Evolutionary conservation across 2,797 vertebrate species (phyloP).

Genomic region (Pantherophis alleghaniensis): DNA sequence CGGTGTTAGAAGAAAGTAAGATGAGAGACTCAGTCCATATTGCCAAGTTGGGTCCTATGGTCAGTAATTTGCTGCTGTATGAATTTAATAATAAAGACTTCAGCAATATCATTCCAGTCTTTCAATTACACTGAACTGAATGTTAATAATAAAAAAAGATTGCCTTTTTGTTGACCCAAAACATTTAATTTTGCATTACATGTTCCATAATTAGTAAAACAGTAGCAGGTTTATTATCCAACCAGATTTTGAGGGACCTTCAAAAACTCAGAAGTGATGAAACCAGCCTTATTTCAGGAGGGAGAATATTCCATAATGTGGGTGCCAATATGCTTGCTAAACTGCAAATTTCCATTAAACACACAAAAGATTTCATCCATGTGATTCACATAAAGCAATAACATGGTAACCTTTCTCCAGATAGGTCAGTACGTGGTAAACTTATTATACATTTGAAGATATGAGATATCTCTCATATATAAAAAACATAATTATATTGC

Average conservation of each 20-base stretch:
- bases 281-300: background rate
- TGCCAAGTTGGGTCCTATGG: background rate
- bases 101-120: background rate
- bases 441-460: background rate
- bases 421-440: background rate
- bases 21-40: background rate
- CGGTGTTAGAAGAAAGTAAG: background rate
- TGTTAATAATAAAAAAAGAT: slow-evolving; percentile 9
- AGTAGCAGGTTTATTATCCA: slow-evolving; percentile 11
- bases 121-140: slow-evolving; percentile 24
- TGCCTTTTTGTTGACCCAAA: slow-evolving; percentile 19
- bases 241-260: background rate
- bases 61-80: background rate
- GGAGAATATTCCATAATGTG: background rate
- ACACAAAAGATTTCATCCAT: background rate
- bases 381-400: background rate
- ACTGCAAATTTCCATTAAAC: background rate
- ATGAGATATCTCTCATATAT: background rate
- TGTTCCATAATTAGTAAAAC: slow-evolving; percentile 14
- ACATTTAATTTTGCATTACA: slow-evolving; percentile 34
- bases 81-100: slow-evolving; percentile 15
- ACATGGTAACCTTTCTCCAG: background rate
- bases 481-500: background rate
- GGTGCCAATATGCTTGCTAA: background rate
- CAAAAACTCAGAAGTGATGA: background rate